Evolutionary conservation across 2,888 invertebrate genomes (phyloP).

Genomic region (Acanthopleura granulata): DNA sequence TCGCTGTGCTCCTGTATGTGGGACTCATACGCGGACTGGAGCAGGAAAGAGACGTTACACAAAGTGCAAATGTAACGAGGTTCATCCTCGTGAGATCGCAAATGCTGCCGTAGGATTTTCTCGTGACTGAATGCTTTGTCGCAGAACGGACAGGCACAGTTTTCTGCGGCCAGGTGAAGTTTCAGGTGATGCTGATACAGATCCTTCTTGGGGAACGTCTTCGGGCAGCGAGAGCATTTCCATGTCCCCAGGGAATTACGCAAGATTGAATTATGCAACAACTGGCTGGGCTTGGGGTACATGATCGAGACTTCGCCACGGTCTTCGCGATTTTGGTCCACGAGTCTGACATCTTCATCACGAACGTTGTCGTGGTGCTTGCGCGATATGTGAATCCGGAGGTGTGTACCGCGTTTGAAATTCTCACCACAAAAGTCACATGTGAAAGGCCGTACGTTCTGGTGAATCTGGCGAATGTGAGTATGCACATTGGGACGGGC

Average conservation of each 20-base stretch:
- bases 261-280: not conserved
- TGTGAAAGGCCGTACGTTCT: constrained; percentile 3
- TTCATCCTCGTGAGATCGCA: constrained; percentile 4
- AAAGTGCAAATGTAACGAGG: not conserved
- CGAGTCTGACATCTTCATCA: not conserved
- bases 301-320: not conserved
- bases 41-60: constrained; percentile 10
- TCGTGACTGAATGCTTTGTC: not conserved
- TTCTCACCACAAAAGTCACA: constrained; percentile 11
- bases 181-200: constrained; percentile 9
- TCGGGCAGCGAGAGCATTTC: constrained; percentile 2
- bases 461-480: constrained; percentile 4
- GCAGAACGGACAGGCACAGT: constrained; percentile 12
- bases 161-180: constrained; percentile 2
- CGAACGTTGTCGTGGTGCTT: not conserved
- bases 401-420: constrained; percentile 8
- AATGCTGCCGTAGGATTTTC: not conserved
- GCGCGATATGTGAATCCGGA: not conserved
- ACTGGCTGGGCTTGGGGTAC: not conserved
- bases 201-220: constrained; percentile 11
- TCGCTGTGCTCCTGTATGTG: not conserved
- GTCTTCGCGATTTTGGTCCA: not conserved
- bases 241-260: not conserved
- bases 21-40: constrained; percentile 3
- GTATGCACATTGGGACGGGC: constrained; percentile 7